Conservation (phyloP, 2,797 vertebrate genomes). For the Rhyacichthys aspro region DNA sequence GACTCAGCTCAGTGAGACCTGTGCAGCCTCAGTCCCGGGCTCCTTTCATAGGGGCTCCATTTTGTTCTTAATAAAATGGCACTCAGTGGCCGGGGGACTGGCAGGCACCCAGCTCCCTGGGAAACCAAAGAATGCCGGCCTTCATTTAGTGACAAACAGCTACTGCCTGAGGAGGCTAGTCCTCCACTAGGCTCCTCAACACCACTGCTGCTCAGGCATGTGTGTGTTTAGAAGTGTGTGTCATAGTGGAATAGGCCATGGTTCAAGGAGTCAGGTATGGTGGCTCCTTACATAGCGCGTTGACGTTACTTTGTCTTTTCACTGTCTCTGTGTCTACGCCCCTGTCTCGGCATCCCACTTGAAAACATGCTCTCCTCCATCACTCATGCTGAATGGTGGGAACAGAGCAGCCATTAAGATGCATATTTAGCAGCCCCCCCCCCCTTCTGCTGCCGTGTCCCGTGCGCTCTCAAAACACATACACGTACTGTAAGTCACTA, state of each 20-base stretch:
- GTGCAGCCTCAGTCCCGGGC: constrained; percentile 76
- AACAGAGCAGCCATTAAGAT: constrained; percentile 78
- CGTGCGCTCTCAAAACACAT: constrained; percentile 57
- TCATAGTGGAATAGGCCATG: constrained; percentile 60
- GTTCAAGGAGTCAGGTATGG: constrained; percentile 73
- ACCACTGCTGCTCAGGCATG: constrained; percentile 51
- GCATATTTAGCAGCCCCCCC: constrained; percentile 70
- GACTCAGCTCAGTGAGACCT: constrained; percentile 73
- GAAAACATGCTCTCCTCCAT: constrained; percentile 64
- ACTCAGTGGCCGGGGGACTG: constrained; percentile 82
- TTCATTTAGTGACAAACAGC: constrained; percentile 84
- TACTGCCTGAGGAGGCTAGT: constrained; percentile 71
- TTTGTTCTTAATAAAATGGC: constrained; percentile 85
- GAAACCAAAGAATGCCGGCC: constrained; percentile 83
- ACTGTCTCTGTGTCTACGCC: constrained; percentile 43
- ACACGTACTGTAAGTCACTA: constrained; percentile 62
- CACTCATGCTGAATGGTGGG: constrained; percentile 71
- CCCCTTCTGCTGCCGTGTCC: constrained; percentile 45
- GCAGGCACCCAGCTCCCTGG: constrained; percentile 83
- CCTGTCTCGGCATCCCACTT: constrained; percentile 40
- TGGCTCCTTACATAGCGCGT: constrained; percentile 60
- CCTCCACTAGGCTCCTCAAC: constrained; percentile 65
- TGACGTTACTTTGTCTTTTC: constrained; percentile 56
- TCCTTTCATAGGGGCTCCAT: constrained; percentile 83
- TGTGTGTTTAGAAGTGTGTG: constrained; percentile 45